These are phyloP conservation scores for Bovichtus diacanthus DNA, from an alignment of 2,797 vertebrate species.

Conservation along the genomic window DNA sequence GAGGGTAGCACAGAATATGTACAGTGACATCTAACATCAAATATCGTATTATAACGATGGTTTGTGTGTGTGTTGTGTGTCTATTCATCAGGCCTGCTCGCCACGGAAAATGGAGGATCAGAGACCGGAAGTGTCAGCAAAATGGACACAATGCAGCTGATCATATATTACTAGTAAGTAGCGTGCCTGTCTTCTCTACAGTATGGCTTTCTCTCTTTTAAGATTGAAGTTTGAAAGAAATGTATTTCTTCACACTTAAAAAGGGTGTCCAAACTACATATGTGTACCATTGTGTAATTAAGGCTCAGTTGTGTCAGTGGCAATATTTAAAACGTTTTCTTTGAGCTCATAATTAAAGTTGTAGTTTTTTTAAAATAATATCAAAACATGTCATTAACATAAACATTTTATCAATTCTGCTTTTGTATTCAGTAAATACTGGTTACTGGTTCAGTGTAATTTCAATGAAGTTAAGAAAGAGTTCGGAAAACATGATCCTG, in stretches of 20 bases:
- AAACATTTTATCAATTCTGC: not conserved
- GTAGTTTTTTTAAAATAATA: not conserved
- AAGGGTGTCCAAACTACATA: too few species aligned
- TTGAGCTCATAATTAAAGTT: not conserved
- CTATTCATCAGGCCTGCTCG: constrained; percentile 85
- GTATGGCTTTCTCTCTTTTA: too few species aligned
- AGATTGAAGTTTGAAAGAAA: not conserved
- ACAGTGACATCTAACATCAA: not conserved
- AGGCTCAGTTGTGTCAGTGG: too few species aligned
- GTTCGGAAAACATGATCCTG: not conserved
- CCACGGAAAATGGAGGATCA: constrained; percentile 88
- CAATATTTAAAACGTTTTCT: not conserved
- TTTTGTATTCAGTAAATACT: not conserved
- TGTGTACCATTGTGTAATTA: too few species aligned
- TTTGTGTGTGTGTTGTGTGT: too few species aligned
- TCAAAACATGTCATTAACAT: not conserved
- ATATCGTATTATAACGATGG: too few species aligned
- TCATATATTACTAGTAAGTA: constrained; percentile 93
- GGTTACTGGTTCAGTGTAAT: not conserved
- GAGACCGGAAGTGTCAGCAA: constrained; percentile 90
- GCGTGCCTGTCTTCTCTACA: not conserved
- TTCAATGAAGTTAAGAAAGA: not conserved
- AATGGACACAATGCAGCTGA: constrained; percentile 90
- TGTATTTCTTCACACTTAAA: not conserved
- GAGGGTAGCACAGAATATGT: not conserved